Evolutionary conservation across 2,797 vertebrate genomes (phyloP).

Genomic region (Dallia pectoralis): DNA sequence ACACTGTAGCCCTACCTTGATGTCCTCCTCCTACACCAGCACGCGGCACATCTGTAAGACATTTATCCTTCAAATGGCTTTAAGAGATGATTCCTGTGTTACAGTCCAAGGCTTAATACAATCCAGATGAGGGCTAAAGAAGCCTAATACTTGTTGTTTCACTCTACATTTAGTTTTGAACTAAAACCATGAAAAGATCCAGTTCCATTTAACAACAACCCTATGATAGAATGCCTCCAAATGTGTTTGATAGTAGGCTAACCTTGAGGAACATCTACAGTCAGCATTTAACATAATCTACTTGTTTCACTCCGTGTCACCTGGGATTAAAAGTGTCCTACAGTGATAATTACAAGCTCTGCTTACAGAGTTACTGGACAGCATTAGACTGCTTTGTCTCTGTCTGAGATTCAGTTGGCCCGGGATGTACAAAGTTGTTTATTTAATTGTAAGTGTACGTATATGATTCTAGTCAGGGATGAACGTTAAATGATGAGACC

Average conservation of each 20-base stretch:
- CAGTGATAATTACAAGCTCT: conserved; percentile 52
- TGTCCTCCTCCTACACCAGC: conserved; percentile 68
- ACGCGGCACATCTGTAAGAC: conserved; percentile 72
- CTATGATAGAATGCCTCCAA: conserved; percentile 23
- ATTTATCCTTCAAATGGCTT: conserved; percentile 63
- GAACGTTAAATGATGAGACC: conserved; percentile 4
- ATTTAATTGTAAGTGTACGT: not conserved
- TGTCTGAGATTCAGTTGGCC: not conserved
- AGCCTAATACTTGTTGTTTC: not conserved
- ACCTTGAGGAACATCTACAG: conserved; percentile 50
- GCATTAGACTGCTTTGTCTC: conserved; percentile 16
- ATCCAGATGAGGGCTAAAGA: not conserved
- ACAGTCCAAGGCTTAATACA: not conserved
- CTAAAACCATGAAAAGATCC: not conserved
- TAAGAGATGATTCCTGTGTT: not conserved
- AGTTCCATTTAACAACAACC: conserved; percentile 6
- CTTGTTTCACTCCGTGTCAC: conserved; percentile 77
- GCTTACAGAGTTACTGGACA: conserved; percentile 18
- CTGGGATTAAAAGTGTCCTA: conserved; percentile 66
- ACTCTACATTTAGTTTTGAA: not conserved
- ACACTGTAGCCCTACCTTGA: conserved; percentile 73
- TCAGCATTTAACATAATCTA: conserved; percentile 80
- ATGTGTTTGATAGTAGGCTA: conserved; percentile 44
- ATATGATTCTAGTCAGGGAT: not conserved
- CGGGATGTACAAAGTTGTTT: not conserved